Evolutionary conservation across 2,888 invertebrate species (phyloP).

Genomic region (Allophyes oxyacanthae): DNA sequence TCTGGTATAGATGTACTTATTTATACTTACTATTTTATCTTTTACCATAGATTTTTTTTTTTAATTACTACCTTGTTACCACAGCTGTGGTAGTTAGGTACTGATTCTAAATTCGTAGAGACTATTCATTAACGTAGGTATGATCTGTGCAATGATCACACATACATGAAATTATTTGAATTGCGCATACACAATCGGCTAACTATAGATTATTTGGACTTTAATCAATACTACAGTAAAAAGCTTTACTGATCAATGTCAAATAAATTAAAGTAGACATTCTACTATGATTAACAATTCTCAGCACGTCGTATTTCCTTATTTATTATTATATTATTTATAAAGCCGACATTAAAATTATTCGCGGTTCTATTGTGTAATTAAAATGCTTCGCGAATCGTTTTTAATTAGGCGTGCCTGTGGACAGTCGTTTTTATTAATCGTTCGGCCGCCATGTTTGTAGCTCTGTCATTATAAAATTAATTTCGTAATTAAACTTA

Average conservation of each 20-base stretch:
- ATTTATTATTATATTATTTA: slow-evolving; percentile 42
- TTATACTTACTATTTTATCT: too few relatives aligned
- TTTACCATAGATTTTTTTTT: too few relatives aligned
- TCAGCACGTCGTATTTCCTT: slow-evolving; percentile 35
- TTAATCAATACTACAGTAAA: too few relatives aligned
- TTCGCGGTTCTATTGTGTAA: slow-evolving; percentile 48
- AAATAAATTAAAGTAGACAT: slow-evolving; percentile 20
- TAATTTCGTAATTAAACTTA: slow-evolving; percentile 47
- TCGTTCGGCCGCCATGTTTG: slow-evolving; percentile 42
- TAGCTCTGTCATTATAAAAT: slow-evolving; percentile 46
- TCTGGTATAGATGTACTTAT: too few relatives aligned
- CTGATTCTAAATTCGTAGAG: too few relatives aligned
- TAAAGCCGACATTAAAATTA: slow-evolving; percentile 25
- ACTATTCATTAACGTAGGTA: too few relatives aligned
- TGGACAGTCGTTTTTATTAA: slow-evolving; percentile 45
- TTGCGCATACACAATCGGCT: too few relatives aligned
- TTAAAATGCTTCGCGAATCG: slow-evolving; percentile 50
- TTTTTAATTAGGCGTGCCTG: slow-evolving; percentile 47
- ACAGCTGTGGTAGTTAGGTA: too few relatives aligned
- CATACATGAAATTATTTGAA: too few relatives aligned
- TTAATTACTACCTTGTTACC: too few relatives aligned
- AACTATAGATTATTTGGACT: too few relatives aligned
- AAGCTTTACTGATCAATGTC: not conserved
- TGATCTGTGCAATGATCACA: too few relatives aligned
- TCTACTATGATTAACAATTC: slow-evolving; percentile 27